These are phyloP conservation scores for Danio kyathit DNA, from an alignment of 2,797 vertebrate species.

Conservation along the genomic window DNA sequence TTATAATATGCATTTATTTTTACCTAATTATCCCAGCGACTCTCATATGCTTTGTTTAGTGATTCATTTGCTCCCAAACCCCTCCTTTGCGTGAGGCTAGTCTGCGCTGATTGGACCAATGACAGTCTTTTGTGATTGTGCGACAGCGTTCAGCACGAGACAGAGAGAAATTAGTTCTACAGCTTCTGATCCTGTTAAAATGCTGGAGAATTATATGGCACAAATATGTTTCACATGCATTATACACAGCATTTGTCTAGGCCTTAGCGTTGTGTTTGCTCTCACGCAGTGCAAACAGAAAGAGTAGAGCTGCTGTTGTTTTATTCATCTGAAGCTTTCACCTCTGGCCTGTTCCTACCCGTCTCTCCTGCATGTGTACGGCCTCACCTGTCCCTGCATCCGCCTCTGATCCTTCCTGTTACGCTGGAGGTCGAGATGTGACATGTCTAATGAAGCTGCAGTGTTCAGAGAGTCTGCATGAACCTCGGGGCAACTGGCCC, in stretches of 20 bases:
- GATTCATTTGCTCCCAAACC: too few relatives aligned
- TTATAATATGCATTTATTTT: too few relatives aligned
- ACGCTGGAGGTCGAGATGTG: neutral
- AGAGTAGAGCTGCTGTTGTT: slow-evolving; percentile 24
- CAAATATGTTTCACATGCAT: neutral
- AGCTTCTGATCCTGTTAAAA: neutral
- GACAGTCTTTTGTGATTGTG: too few relatives aligned
- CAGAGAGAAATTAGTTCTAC: too few relatives aligned
- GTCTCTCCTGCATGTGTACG: slow-evolving; percentile 62
- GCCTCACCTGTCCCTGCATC: slow-evolving; percentile 68
- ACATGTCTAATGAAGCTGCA: neutral
- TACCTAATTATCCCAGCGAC: too few relatives aligned
- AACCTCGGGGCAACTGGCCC: slow-evolving; percentile 2
- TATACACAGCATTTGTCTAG: neutral
- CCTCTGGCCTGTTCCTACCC: slow-evolving; percentile 37
- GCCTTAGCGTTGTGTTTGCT: slow-evolving; percentile 11
- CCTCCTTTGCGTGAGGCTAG: too few relatives aligned
- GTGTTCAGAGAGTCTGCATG: neutral
- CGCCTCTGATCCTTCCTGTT: slow-evolving; percentile 25
- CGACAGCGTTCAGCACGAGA: too few relatives aligned
- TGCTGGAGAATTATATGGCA: neutral
- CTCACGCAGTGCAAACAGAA: slow-evolving; percentile 47
- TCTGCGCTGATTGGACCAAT: too few relatives aligned
- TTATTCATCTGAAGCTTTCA: slow-evolving; percentile 29
- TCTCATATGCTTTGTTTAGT: too few relatives aligned